Conservation (phyloP, 2,888 invertebrate species). For the Andrena dorsata region DNA sequence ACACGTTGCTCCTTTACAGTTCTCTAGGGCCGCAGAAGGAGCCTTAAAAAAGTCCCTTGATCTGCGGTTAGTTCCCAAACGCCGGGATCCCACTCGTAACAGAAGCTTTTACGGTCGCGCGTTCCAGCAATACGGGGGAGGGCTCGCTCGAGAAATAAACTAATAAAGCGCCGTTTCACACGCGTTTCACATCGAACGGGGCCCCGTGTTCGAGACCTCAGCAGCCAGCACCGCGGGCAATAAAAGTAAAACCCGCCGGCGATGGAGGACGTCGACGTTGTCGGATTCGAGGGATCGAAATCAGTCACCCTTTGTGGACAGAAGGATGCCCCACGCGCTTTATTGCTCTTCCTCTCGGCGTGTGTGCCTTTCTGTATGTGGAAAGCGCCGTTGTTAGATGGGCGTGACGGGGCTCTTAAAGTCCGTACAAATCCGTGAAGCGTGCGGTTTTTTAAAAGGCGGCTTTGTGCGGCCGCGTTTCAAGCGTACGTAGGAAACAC, state of each 20-base stretch:
- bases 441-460: slow-evolving; percentile 53
- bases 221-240: slow-evolving; percentile 53
- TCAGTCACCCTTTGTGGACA: slow-evolving; percentile 73
- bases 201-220: slow-evolving; percentile 11
- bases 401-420: slow-evolving; percentile 61
- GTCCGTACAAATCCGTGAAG: slow-evolving; percentile 56
- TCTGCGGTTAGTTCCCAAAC: slow-evolving; percentile 68
- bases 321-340: slow-evolving; percentile 63
- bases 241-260: slow-evolving; percentile 66
- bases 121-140: slow-evolving; percentile 43
- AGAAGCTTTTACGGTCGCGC: slow-evolving; percentile 62
- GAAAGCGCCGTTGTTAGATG: slow-evolving; percentile 51
- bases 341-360: slow-evolving; percentile 64
- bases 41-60: slow-evolving; percentile 51
- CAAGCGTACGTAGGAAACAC: slow-evolving; percentile 37
- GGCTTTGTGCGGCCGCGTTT: slow-evolving; percentile 53
- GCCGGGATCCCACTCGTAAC: slow-evolving; percentile 33
- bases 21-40: background rate
- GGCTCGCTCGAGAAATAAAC: slow-evolving; percentile 76
- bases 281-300: slow-evolving; percentile 68
- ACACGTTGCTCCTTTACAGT: slow-evolving; percentile 5
- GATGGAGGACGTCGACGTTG: slow-evolving; percentile 52
- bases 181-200: slow-evolving; percentile 63
- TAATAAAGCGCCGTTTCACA: slow-evolving; percentile 75
- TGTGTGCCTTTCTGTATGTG: slow-evolving; percentile 43